phyloP scores from a whole-genome alignment of 1,140 invertebrate species.

The Saxidomus purpurata region DNA sequence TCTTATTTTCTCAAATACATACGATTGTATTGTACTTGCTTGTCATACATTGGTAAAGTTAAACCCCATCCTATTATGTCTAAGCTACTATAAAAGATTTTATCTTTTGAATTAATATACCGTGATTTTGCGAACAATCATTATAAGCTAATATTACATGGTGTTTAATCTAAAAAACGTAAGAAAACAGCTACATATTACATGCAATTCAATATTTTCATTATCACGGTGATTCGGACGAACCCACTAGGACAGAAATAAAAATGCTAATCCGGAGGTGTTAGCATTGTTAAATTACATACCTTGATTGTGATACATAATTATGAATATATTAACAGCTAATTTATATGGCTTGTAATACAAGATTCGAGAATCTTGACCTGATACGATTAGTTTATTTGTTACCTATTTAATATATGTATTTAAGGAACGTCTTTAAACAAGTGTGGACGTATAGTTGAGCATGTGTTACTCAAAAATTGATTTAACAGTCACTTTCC shows the following conservation, averaged over 20 bases:
- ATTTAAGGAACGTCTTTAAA: too few relatives aligned
- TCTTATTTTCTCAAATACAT: conserved; percentile 51
- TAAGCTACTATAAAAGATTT: conserved; percentile 30
- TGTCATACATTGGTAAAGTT: conserved; percentile 27
- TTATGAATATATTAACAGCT: conserved; percentile 45
- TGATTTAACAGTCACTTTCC: too few relatives aligned
- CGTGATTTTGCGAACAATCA: conserved; percentile 32
- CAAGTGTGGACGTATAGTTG: too few relatives aligned
- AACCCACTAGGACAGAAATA: not conserved
- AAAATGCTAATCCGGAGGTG: conserved; percentile 47
- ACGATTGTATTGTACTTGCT: not conserved
- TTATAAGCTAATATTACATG: conserved; percentile 41
- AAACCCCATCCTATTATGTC: conserved; percentile 41
- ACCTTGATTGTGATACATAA: conserved; percentile 4
- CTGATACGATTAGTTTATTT: too few relatives aligned
- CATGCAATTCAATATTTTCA: conserved; percentile 41
- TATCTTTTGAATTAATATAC: conserved; percentile 57
- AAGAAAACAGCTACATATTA: conserved; percentile 53
- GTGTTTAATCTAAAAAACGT: conserved; percentile 26
- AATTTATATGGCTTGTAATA: conserved; percentile 33
- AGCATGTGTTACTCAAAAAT: too few relatives aligned
- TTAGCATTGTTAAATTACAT: conserved; percentile 10
- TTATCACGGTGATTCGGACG: conserved; percentile 15
- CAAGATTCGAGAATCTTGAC: not conserved
- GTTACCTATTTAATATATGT: too few relatives aligned